Percentiles rank a stretch among this genome's conserved stretches.
Conservation (phyloP, 1,140 invertebrate genomes). For the Drosophila varians region DNA sequence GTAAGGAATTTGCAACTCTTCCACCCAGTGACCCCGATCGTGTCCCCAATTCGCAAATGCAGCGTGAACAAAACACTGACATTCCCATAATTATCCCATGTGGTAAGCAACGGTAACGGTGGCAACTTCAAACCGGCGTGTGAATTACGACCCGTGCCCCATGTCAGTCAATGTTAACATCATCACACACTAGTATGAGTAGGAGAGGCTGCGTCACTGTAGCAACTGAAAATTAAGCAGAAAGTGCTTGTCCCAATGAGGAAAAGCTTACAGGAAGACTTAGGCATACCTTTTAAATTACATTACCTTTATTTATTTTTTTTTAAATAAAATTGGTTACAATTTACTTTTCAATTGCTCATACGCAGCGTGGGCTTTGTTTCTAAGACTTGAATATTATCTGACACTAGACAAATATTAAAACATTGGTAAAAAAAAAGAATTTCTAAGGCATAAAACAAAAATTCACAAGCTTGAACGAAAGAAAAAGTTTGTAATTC, state of each 20-base stretch:
- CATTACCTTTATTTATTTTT: neutral
- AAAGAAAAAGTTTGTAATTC: neutral
- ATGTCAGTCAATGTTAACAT: constrained; percentile 49
- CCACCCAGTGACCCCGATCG: neutral
- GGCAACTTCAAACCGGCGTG: constrained; percentile 11
- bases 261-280: constrained; percentile 3
- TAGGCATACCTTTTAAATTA: neutral
- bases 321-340: neutral
- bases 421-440: too few species aligned
- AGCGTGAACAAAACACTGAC: constrained; percentile 30
- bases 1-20: neutral
- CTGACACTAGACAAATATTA: neutral
- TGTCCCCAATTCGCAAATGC: neutral
- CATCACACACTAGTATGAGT: neutral
- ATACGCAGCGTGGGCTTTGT: neutral
- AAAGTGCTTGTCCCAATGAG: constrained; percentile 1
- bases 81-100: constrained; percentile 26
- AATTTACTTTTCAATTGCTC: neutral
- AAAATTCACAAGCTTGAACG: too few species aligned
- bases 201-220: constrained; percentile 5
- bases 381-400: neutral
- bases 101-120: constrained; percentile 12
- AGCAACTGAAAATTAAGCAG: constrained; percentile 48
- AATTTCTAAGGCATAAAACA: too few species aligned
- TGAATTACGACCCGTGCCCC: constrained; percentile 45